phyloP scores from a whole-genome alignment of 2,797 vertebrate genomes.

The Rachycentron canadum region DNA sequence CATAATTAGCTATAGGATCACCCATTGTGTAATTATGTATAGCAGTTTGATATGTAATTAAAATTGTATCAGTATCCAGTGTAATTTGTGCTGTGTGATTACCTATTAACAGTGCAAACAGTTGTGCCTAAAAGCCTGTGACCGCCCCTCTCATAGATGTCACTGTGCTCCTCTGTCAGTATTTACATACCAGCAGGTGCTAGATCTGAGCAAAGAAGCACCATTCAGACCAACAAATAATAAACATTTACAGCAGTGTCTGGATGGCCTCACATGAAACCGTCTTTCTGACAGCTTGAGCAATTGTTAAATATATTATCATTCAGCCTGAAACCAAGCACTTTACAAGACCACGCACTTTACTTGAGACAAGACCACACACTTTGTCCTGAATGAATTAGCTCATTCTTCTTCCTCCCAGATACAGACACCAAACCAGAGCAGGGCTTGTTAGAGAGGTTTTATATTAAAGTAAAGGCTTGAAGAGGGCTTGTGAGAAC shows the following conservation, averaged over 20 bases:
- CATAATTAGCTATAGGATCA: slow-evolving; percentile 84
- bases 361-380: slow-evolving; percentile 33
- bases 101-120: slow-evolving; percentile 83
- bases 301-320: slow-evolving; percentile 28
- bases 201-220: slow-evolving; percentile 11
- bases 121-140: slow-evolving; percentile 80
- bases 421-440: slow-evolving; percentile 48
- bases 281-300: slow-evolving; percentile 2
- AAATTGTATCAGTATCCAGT: slow-evolving; percentile 81
- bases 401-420: slow-evolving; percentile 31
- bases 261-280: slow-evolving; percentile 1
- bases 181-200: slow-evolving; percentile 64
- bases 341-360: slow-evolving; percentile 26
- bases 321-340: slow-evolving; percentile 11
- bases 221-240: slow-evolving; percentile 7
- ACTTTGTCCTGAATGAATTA: slow-evolving; percentile 29
- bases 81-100: slow-evolving; percentile 81
- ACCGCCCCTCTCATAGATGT: slow-evolving; percentile 75
- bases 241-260: neutral
- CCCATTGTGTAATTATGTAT: slow-evolving; percentile 85
- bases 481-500: slow-evolving; percentile 66
- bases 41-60: slow-evolving; percentile 85
- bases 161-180: slow-evolving; percentile 52
- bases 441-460: slow-evolving; percentile 57
- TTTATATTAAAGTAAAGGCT: slow-evolving; percentile 56